Conservation (phyloP, 2,888 invertebrate genomes). For the Zygaena filipendulae region DNA sequence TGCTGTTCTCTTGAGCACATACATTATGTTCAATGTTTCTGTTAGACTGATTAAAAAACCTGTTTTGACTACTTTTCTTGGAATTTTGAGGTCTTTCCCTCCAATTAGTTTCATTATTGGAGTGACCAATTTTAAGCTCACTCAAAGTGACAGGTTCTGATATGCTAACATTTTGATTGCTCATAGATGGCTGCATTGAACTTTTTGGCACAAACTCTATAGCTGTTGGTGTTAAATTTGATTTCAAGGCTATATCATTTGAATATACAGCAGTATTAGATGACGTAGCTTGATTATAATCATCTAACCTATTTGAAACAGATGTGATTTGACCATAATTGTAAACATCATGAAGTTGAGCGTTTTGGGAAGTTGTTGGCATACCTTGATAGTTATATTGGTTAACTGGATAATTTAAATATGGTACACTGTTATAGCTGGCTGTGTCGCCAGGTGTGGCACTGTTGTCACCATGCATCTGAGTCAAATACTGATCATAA, state of each 20-base stretch:
- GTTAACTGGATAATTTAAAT: constrained; percentile 35
- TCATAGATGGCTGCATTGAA: constrained; percentile 21
- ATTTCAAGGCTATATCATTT: constrained; percentile 46
- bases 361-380: constrained; percentile 34
- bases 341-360: constrained; percentile 31
- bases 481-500: constrained; percentile 53
- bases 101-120: constrained; percentile 38
- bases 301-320: constrained; percentile 28
- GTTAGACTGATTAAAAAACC: too few species aligned
- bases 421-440: constrained; percentile 36
- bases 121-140: constrained; percentile 16
- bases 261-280: constrained; percentile 27
- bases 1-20: too few species aligned
- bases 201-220: constrained; percentile 68
- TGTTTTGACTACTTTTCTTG: constrained; percentile 24
- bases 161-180: constrained; percentile 24
- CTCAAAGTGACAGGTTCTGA: constrained; percentile 24
- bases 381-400: constrained; percentile 44
- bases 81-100: constrained; percentile 38
- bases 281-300: constrained; percentile 23
- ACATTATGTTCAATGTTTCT: too few species aligned
- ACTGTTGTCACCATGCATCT: constrained; percentile 43
- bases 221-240: constrained; percentile 67
- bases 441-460: constrained; percentile 23
- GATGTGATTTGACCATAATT: constrained; percentile 29